Conservation (phyloP, 2,113 vertebrate species). For the Cololabis saira region DNA sequence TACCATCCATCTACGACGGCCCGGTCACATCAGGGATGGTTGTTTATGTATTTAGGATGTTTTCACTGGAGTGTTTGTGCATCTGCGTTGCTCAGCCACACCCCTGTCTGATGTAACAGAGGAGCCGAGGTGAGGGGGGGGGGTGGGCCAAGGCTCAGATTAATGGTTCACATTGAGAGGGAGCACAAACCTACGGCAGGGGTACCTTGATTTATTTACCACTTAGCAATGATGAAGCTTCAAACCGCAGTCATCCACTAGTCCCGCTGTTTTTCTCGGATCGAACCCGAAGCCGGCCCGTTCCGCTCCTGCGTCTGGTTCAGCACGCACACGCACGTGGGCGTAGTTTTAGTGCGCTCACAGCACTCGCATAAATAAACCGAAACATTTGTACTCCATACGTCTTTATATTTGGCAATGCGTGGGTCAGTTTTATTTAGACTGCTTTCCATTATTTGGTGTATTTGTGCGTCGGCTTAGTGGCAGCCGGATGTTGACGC, state of each 20-base stretch:
- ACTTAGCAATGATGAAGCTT: constrained; percentile 97
- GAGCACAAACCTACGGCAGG: constrained; percentile 79
- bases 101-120: constrained; percentile 60
- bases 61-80: constrained; percentile 33
- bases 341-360: constrained; percentile 15
- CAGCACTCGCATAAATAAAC: not conserved
- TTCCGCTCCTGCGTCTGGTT: constrained; percentile 61
- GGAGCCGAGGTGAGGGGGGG: constrained; percentile 4
- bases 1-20: not conserved
- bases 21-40: not conserved
- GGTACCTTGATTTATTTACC: constrained; percentile 95
- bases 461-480: constrained; percentile 1
- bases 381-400: not conserved
- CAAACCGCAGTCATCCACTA: constrained; percentile 92
- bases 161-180: constrained; percentile 87
- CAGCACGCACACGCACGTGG: constrained; percentile 8
- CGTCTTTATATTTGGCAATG: not conserved
- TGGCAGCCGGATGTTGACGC: constrained; percentile 29
- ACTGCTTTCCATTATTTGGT: constrained; percentile 14
- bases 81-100: constrained; percentile 43
- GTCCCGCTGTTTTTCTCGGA: constrained; percentile 89
- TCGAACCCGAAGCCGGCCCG: constrained; percentile 74
- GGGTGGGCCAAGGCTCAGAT: constrained; percentile 56
- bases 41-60: constrained; percentile 23
- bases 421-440: constrained; percentile 1